These are phyloP conservation scores for Triplophysa rosa DNA, from an alignment of 2,113 vertebrate species.

Conservation along the genomic window DNA sequence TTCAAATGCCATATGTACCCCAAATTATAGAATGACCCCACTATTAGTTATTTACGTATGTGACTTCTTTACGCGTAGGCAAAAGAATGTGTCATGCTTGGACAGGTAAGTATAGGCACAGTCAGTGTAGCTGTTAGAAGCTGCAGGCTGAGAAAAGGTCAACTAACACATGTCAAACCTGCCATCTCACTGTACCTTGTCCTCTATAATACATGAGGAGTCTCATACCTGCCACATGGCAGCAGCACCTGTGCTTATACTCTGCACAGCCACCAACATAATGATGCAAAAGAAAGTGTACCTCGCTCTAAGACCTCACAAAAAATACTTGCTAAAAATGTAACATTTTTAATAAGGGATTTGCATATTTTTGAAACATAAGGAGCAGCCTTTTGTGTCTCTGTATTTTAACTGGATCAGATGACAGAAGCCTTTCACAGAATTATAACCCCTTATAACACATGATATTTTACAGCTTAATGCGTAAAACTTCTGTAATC, in stretches of 20 bases:
- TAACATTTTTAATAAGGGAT: no score
- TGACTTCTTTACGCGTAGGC: not conserved
- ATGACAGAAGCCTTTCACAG: not conserved
- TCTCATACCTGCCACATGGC: slow-evolving; percentile 43
- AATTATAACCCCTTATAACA: not conserved
- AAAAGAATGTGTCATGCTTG: slow-evolving; percentile 35
- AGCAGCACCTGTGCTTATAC: not conserved
- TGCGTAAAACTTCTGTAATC: no score
- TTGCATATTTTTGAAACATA: not conserved
- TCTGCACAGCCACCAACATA: not conserved
- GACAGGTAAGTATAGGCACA: slow-evolving; percentile 8
- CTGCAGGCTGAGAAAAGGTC: slow-evolving; percentile 16
- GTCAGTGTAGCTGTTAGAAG: slow-evolving; percentile 12
- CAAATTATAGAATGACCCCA: no score
- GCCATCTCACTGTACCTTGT: slow-evolving; percentile 21
- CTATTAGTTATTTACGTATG: not conserved
- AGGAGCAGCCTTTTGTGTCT: not conserved
- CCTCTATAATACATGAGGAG: slow-evolving; percentile 48
- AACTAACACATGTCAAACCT: slow-evolving; percentile 26
- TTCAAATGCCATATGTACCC: no score
- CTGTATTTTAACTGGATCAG: not conserved
- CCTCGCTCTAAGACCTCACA: not conserved
- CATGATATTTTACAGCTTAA: no score
- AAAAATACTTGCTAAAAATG: not conserved
- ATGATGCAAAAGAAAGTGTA: not conserved